Evolutionary conservation across 2,888 invertebrate genomes (phyloP).

Genomic region (Plemyria rubiginata): DNA sequence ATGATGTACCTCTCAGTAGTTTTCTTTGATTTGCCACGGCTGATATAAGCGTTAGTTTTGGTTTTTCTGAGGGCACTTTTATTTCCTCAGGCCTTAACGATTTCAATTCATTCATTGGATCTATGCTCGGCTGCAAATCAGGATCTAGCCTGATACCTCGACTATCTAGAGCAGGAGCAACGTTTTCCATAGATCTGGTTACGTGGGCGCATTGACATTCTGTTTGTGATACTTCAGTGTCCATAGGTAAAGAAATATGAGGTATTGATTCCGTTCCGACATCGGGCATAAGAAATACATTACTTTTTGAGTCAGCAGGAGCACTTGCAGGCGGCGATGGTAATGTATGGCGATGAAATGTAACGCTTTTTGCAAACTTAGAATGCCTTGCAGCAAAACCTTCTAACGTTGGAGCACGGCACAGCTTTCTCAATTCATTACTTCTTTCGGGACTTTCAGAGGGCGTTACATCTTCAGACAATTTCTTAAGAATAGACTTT

Average conservation of each 20-base stretch:
- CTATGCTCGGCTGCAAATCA: slow-evolving; percentile 62
- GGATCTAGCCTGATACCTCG: slow-evolving; percentile 62
- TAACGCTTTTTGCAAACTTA: slow-evolving; percentile 94
- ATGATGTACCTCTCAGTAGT: slow-evolving; percentile 77
- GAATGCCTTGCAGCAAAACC: slow-evolving; percentile 95
- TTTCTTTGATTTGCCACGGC: slow-evolving; percentile 86
- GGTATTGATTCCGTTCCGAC: slow-evolving; percentile 43
- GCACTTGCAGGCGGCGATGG: slow-evolving; percentile 90
- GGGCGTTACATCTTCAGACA: slow-evolving; percentile 88
- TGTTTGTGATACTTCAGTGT: slow-evolving; percentile 45
- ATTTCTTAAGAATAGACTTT: slow-evolving; percentile 93
- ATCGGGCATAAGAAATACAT: slow-evolving; percentile 72
- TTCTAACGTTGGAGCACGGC: slow-evolving; percentile 93
- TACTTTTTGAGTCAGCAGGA: slow-evolving; percentile 62
- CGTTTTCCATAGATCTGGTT: slow-evolving; percentile 43
- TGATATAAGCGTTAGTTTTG: slow-evolving; percentile 83
- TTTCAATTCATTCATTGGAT: slow-evolving; percentile 69
- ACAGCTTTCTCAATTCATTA: slow-evolving; percentile 88
- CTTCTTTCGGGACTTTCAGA: slow-evolving; percentile 76
- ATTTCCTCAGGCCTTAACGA: slow-evolving; percentile 80
- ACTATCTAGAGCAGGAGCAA: slow-evolving; percentile 45
- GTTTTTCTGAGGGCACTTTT: slow-evolving; percentile 83
- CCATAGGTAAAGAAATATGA: slow-evolving; percentile 49
- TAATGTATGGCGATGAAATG: slow-evolving; percentile 93
- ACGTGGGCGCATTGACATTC: slow-evolving; percentile 53